Evolutionary conservation across 2,113 vertebrate genomes (phyloP).

Genomic region (Arizona elegans): DNA sequence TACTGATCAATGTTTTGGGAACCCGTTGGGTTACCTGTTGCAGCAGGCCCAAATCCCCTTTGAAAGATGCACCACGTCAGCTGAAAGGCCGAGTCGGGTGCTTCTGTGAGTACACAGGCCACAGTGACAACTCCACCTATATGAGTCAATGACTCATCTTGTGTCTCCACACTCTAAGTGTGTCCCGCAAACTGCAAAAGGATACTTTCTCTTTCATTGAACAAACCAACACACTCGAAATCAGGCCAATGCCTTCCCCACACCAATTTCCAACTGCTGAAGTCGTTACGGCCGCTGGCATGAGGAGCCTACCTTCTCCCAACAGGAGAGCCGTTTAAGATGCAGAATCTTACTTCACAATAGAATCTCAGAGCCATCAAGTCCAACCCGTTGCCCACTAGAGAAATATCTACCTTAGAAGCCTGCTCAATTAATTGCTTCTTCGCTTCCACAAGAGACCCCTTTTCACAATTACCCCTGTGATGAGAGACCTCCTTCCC

Average conservation of each 20-base stretch:
- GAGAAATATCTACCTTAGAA: neutral
- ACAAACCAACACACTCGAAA: neutral
- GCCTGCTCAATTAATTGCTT: neutral
- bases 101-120: neutral
- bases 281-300: neutral
- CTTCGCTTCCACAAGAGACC: neutral
- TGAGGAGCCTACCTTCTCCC: neutral
- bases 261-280: neutral
- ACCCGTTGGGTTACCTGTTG: too few relatives aligned
- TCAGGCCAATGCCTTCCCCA: neutral
- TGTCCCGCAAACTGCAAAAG: too few relatives aligned
- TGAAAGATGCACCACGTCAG: neutral
- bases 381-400: accelerated
- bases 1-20: neutral
- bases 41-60: neutral
- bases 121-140: neutral
- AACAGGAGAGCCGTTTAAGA: too few relatives aligned
- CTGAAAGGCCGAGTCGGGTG: neutral
- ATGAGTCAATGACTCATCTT: neutral
- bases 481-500: too few relatives aligned
- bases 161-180: neutral
- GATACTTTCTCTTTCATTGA: neutral
- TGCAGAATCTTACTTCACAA: neutral
- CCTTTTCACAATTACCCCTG: neutral
- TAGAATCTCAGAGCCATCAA: too few relatives aligned